Evolutionary conservation across 2,888 invertebrate genomes (phyloP), one percentile per base, ranked within the genome.

Genomic region (Drosophila birchii): DNA sequence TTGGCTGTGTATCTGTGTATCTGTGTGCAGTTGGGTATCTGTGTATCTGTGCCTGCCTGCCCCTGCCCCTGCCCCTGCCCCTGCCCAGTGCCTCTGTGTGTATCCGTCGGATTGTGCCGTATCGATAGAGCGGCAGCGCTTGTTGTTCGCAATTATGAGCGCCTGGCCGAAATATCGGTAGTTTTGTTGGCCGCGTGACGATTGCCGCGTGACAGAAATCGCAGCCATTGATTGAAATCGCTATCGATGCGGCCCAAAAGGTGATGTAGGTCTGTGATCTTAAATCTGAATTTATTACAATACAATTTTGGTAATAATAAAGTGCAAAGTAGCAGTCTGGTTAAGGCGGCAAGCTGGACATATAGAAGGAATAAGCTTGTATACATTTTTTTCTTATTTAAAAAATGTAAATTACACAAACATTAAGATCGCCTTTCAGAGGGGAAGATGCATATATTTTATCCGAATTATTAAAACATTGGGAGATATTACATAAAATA

Each of bases 111-210:
- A 49, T 72, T 55, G 32, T 3, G 51, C 29, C 43, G 66, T 38
- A 44, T 76, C 73, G 70, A 76, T 73, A 54, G 76, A 54, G 58
- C 70, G 38, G 32, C 60, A 4, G 64, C 6, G 64, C 12, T 73
- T 74, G 63, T 36, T 44, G 59, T 1, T 14, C 1, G 2, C 43
- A n/a, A 34, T 76, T 55, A 77, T 91, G 91, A 51, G 73, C 59
- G 74, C 92, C 92, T 92, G 71, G 81, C 90, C 78, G 62, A 90
- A 92, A 92, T 92, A 92, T 92, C 92, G 92, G 92, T 92, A 92
- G 92, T 88, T 88, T 84, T 76, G 79, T 79, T 78, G 77, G 80
- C 81, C 81, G 84, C 81, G 81, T 82, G 81, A 70, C 68, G 68
- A 68, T 74, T 75, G 55, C 70, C 75, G 71, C 71, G 71, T 72